Conservation (phyloP, 2,113 vertebrate genomes). For the Lamprotornis superbus region DNA sequence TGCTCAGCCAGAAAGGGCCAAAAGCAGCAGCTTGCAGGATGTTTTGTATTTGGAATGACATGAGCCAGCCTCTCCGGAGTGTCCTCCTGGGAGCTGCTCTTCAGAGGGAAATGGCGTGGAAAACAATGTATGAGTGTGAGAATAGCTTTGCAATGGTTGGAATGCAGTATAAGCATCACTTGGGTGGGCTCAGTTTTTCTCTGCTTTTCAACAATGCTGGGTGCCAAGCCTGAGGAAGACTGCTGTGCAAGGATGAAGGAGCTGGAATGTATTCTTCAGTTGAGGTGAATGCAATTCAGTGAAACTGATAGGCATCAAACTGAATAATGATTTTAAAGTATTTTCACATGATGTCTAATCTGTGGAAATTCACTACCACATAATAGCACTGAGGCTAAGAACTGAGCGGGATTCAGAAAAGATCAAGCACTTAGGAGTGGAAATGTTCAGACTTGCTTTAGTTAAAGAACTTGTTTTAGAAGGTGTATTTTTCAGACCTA, state of each 20-base stretch:
- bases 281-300: slow-evolving; percentile 48
- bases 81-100: background rate
- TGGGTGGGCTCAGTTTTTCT: slow-evolving; percentile 59
- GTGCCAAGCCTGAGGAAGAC: slow-evolving; percentile 50
- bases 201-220: background rate
- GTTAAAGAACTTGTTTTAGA: slow-evolving; percentile 6
- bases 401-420: slow-evolving; percentile 28
- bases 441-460: slow-evolving; percentile 59
- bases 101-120: background rate
- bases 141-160: background rate
- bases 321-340: slow-evolving; percentile 61
- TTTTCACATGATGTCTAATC: slow-evolving; percentile 66
- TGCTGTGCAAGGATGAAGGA: background rate
- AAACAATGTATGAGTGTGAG: background rate
- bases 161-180: slow-evolving; percentile 40
- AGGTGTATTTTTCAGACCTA: slow-evolving; percentile 6
- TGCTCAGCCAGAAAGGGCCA: background rate
- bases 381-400: slow-evolving; percentile 50
- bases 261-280: slow-evolving; percentile 32
- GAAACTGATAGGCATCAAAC: slow-evolving; percentile 65
- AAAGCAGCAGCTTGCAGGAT: background rate
- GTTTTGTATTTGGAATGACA: background rate
- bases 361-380: slow-evolving; percentile 64
- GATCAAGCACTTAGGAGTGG: slow-evolving; percentile 43
- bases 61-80: background rate